Percentiles rank a stretch among this genome's conserved stretches.
These are phyloP conservation scores for Tragopan temminckii DNA, from an alignment of 2,797 vertebrate genomes.

Conservation along the genomic window DNA sequence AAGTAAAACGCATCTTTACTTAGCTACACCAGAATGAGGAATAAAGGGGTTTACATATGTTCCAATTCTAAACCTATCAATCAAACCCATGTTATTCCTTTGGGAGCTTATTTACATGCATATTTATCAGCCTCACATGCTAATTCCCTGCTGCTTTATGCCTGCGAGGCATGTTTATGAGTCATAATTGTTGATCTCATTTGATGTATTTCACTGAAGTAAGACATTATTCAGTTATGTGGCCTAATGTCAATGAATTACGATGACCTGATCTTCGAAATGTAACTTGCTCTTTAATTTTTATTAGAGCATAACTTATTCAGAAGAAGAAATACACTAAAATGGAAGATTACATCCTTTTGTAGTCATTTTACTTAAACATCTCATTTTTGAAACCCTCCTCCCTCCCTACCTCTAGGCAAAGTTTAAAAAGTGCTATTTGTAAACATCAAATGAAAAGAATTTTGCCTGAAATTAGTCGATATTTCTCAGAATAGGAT, in stretches of 20 bases:
- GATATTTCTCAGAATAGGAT: not conserved
- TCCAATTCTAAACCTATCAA: conserved; percentile 99
- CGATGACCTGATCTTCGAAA: conserved; percentile 94
- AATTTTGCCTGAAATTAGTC: conserved; percentile 14
- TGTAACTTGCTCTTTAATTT: conserved; percentile 93
- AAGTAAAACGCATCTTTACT: conserved; percentile 95
- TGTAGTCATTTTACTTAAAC: conserved; percentile 64
- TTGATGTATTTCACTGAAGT: conserved; percentile 99
- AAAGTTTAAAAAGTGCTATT: conserved; percentile 51
- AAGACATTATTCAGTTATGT: conserved; percentile 99
- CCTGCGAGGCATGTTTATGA: conserved; percentile 99
- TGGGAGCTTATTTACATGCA: conserved; percentile 99
- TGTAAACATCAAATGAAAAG: conserved; percentile 22
- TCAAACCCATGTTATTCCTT: conserved; percentile 99
- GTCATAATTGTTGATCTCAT: conserved; percentile 99
- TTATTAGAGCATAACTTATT: conserved; percentile 82
- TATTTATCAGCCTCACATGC: conserved; percentile 99
- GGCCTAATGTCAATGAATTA: conserved; percentile 97
- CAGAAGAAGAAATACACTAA: conserved; percentile 70
- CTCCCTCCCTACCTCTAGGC: conserved; percentile 41
- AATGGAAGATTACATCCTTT: conserved; percentile 66
- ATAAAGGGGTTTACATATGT: conserved; percentile 99
- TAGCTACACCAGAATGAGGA: conserved; percentile 94
- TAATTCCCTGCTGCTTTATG: conserved; percentile 99
- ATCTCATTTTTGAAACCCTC: conserved; percentile 59